Evolutionary conservation across 1,140 invertebrate genomes (phyloP).

Genomic region (Cecropterus lyciades): DNA sequence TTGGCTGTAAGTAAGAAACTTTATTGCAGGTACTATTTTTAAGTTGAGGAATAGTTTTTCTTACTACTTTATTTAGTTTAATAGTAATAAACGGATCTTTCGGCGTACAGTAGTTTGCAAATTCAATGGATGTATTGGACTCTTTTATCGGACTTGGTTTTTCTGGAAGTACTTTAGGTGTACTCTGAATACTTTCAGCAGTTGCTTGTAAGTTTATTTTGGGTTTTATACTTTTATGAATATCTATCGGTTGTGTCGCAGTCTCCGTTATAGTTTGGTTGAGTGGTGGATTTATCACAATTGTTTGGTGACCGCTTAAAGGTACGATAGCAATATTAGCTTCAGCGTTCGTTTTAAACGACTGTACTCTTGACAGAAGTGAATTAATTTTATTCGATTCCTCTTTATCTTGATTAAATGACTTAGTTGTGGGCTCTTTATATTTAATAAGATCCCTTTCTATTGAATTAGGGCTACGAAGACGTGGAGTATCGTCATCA

Average conservation of each 20-base stretch:
- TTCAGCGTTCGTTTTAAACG: conserved; percentile 75
- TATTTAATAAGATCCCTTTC: conserved; percentile 53
- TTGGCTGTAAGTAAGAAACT: conserved; percentile 56
- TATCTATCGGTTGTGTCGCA: neutral
- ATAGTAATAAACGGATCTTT: conserved; percentile 79
- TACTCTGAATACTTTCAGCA: conserved; percentile 7
- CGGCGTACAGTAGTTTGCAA: conserved; percentile 57
- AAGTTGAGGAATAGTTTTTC: conserved; percentile 72
- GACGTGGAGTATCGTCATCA: conserved; percentile 58
- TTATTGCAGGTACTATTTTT: conserved; percentile 69
- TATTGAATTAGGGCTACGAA: conserved; percentile 68
- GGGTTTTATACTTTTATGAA: conserved; percentile 12
- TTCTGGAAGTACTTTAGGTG: neutral
- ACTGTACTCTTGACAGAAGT: conserved; percentile 73
- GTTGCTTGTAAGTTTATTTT: conserved; percentile 14
- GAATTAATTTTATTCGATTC: conserved; percentile 58
- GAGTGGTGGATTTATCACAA: conserved; percentile 78
- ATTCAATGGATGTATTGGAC: conserved; percentile 51
- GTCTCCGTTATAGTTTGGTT: conserved; percentile 43
- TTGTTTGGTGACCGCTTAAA: conserved; percentile 82
- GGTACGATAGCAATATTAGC: conserved; percentile 79
- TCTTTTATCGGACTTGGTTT: conserved; percentile 11
- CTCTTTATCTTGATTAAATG: conserved; percentile 47
- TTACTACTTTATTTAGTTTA: conserved; percentile 78
- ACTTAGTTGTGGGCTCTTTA: conserved; percentile 38